Evolutionary conservation across 2,888 invertebrate species (phyloP).

Genomic region (Nasonia oneida): DNA sequence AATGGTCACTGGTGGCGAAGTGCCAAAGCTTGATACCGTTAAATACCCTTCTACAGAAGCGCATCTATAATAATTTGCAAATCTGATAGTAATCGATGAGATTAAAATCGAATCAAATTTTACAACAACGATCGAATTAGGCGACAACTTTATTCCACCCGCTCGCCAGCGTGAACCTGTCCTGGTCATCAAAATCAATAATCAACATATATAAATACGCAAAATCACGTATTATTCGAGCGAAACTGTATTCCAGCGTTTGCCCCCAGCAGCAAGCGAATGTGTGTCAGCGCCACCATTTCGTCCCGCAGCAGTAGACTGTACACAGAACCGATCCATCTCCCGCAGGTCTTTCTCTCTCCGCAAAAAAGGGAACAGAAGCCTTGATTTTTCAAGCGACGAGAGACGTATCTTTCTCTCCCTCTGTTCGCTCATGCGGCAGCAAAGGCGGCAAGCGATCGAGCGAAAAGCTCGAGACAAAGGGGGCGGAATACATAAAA

Average conservation of each 20-base stretch:
- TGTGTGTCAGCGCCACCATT: not conserved
- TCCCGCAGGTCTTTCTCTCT: not conserved
- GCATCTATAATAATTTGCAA: too few species aligned
- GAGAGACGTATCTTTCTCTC: constrained; percentile 13
- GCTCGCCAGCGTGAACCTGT: not conserved
- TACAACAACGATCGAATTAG: too few species aligned
- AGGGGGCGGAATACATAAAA: constrained; percentile 17
- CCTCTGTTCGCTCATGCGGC: constrained; percentile 27
- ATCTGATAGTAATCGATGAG: too few species aligned
- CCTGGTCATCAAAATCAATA: not conserved
- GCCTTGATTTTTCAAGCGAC: constrained; percentile 38
- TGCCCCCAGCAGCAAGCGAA: not conserved
- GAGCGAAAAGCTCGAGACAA: not conserved
- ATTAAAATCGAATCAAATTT: too few species aligned
- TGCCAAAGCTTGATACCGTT: too few species aligned
- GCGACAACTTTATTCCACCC: too few species aligned
- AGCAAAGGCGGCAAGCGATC: constrained; percentile 1
- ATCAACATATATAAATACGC: not conserved
- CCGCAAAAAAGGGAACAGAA: not conserved
- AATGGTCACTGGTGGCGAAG: too few species aligned
- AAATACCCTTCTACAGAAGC: too few species aligned
- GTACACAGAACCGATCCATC: constrained; percentile 12
- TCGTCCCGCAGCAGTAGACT: not conserved
- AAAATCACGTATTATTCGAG: not conserved
- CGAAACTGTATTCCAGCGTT: not conserved